Evolutionary conservation across 2,797 vertebrate species (phyloP), one percentile per base, ranked within the genome.

Genomic region (Melanotaenia parkinsoni): DNA sequence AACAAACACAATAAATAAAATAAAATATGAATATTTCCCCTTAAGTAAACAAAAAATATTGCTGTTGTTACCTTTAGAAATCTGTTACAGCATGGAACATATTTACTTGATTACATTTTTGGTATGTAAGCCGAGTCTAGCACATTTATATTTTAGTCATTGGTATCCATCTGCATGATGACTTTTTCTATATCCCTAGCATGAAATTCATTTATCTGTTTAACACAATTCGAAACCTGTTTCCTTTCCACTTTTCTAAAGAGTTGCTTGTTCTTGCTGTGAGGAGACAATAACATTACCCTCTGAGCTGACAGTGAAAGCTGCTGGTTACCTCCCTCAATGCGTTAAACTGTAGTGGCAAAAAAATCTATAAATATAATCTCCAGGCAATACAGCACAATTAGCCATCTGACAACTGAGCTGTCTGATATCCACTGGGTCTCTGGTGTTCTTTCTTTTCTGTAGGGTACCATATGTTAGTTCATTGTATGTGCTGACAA

Each of bases 361-460:
- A 50, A 13, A 54, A 69, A 35, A 61, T 66, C 35, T 53, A 54
- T 78, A 50, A 71, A 68, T 66, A 72, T 47, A 54, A 66, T 66
- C 50, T 76, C 53, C 2, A 56, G 43, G 26, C 40, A 58, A 43
- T 51, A 16, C 22, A 61, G 75, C 59, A 30, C 43, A 65, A 61
- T 83, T 73, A 75, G 47, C 50, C 64, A 58, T 26, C 3, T 72
- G 58, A 58, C 35, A 72, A 45, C 7, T 16, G 47, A 62, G 26
- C 61, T 35, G 45, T 70, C 26, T 4, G 57, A 40, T 40, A 32
- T 58, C 18, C 5, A 56, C 58, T 37, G 47, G 30, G 14, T 65
- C 65, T 62, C 16, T 53, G 33, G n/a, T 0, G 26, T 64, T 26
- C 50, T 47, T 74, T 5, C 35, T 12, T 58, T 37, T 70, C 35